phyloP scores from a whole-genome alignment of 2,888 invertebrate species.

The Sphinx pinastri region DNA sequence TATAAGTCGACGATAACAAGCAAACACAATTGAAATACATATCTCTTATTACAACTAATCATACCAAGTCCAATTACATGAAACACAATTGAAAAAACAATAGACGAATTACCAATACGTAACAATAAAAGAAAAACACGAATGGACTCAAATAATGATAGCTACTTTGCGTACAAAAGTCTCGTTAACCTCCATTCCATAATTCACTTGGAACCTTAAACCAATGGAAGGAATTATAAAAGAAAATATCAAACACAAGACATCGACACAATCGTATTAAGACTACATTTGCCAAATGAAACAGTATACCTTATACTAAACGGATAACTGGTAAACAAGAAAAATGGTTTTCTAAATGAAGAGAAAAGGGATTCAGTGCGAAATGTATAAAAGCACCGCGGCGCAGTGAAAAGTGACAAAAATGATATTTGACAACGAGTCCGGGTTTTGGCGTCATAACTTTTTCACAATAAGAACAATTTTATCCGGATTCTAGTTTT shows the following conservation, averaged over 20 bases:
- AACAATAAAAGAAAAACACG: slow-evolving; percentile 9
- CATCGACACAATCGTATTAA: slow-evolving; percentile 41
- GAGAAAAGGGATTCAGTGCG: slow-evolving; percentile 61
- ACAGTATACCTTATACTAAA: slow-evolving; percentile 45
- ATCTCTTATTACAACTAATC: background rate
- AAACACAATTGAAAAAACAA: background rate
- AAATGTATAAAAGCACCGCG: slow-evolving; percentile 50
- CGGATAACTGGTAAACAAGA: slow-evolving; percentile 67
- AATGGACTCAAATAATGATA: slow-evolving; percentile 10
- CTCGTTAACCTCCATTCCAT: slow-evolving; percentile 12
- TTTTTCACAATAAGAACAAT: slow-evolving; percentile 47
- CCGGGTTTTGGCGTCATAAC: slow-evolving; percentile 41
- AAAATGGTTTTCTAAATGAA: slow-evolving; percentile 70
- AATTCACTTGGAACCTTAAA: slow-evolving; percentile 11
- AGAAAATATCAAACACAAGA: slow-evolving; percentile 6
- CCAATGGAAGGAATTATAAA: slow-evolving; percentile 13
- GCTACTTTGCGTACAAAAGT: slow-evolving; percentile 3
- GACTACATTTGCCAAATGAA: slow-evolving; percentile 46
- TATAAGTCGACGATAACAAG: background rate
- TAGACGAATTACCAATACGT: slow-evolving; percentile 10
- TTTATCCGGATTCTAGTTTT: slow-evolving; percentile 31
- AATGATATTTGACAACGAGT: slow-evolving; percentile 59
- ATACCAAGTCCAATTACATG: background rate
- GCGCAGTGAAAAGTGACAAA: slow-evolving; percentile 54
- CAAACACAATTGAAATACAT: background rate